Evolutionary conservation across 2,113 vertebrate species (phyloP), one percentile per base, ranked within the genome.

Genomic region (Uria aalge): DNA sequence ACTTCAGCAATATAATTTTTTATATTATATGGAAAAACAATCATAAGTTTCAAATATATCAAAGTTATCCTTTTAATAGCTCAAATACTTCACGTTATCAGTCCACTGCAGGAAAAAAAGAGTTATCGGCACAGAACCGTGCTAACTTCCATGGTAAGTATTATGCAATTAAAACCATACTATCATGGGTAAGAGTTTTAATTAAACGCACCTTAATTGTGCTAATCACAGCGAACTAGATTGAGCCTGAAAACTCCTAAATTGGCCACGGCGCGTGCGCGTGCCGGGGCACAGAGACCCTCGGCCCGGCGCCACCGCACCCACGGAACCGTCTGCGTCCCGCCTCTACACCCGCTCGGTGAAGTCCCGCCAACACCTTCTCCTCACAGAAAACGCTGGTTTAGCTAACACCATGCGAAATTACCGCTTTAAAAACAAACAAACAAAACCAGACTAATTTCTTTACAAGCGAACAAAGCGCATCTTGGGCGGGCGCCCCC

Each of bases 351-450:
- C 16, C n/a, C 6, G 2, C 34, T 4, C 38, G 0, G 8, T 5
- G 0, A 6, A 32, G 3, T 2, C 50, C 50, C 7, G 11, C 0
- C 4, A 23, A 14, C 1, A 6, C 2, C 5, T 1, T 8, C 0
- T 17, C 8, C 21, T 41, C 36, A 9, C 12, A 11, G 16, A 43
- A 23, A 11, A 3, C 2, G 3, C 32, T 8, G 7, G 0, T 8
- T 50, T 12, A 4, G 7, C 7, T 22, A 78, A 6, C 13, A 0
- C 47, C 15, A 5, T 0, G 2, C 7, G 36, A 18, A 53, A 5
- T 1, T 2, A 11, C 13, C 3, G 1, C 2, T 17, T 57, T 27
- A 21, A 32, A 36, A 60, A 24, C 15, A 57, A 27, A 12, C 6
- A 40, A 40, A 40, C 40, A 40, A 52, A 27, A 8, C 15, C 21